A percentile compares a stretch with the other conserved stretches of the same genome.
Evolutionary conservation across 1,140 invertebrate genomes (phyloP).

Genomic region (Psix sp.): DNA sequence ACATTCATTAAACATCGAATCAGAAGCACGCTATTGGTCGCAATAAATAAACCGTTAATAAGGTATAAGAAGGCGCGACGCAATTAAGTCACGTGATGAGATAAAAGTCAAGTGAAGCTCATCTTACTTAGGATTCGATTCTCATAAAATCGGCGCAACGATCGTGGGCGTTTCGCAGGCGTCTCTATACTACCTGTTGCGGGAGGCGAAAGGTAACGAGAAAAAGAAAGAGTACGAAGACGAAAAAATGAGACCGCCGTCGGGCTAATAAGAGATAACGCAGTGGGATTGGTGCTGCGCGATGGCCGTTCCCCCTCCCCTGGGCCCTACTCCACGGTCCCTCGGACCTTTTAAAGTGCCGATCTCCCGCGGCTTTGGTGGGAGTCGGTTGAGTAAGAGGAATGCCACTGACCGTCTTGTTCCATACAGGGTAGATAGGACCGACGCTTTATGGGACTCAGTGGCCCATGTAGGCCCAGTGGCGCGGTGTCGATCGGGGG

Average conservation of each 20-base stretch:
- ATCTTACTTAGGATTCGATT: conserved; percentile 25
- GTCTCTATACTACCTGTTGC: conserved; percentile 54
- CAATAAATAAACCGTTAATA: too few relatives aligned
- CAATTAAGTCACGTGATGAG: neutral
- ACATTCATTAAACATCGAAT: too few relatives aligned
- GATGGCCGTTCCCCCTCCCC: neutral
- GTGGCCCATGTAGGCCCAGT: conserved; percentile 28
- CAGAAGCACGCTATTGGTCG: too few relatives aligned
- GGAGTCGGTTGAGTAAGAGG: conserved; percentile 37
- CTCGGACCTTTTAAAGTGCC: neutral
- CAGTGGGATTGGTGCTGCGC: conserved; percentile 20
- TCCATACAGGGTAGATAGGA: conserved; percentile 42
- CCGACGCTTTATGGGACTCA: conserved; percentile 37
- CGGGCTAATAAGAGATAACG: conserved; percentile 30
- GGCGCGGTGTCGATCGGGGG: conserved; percentile 7
- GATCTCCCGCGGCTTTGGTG: conserved; percentile 9
- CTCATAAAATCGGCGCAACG: conserved; percentile 25
- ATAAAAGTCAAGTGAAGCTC: conserved; percentile 14
- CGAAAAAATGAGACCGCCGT: conserved; percentile 36
- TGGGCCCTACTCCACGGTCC: neutral
- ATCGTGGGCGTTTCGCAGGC: conserved; percentile 50
- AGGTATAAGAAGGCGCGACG: too few relatives aligned
- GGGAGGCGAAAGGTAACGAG: conserved; percentile 52
- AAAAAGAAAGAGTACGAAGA: conserved; percentile 40
- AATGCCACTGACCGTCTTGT: conserved; percentile 51